Base-by-base conservation (phyloP, 2,797 vertebrate genomes). In the Chromobotia macracanthus region DNA sequence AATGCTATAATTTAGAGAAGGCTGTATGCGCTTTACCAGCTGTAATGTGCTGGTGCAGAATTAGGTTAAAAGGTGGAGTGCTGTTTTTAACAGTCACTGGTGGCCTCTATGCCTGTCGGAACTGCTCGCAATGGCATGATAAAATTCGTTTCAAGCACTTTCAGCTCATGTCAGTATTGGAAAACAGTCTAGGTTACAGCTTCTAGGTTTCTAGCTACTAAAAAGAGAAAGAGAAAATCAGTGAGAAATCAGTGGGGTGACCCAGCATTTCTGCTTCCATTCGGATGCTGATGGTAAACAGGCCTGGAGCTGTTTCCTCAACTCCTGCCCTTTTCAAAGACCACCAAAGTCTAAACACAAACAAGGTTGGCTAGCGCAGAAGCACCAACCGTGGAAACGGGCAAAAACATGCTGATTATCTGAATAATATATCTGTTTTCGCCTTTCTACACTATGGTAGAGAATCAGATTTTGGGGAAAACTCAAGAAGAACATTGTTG, bases 241-340 rank as follows among this genome's bases (percentile, higher is more conserved):
- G n/a, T n/a, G 56, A 41, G 51, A 63, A 67, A 68, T 28, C 21
- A n/a, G 16, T 38, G 18, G 16, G 41, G 6, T 67, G 21, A 18
- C 38, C 50, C 3, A 18, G 46, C 25, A 58, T 91, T 91, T 90
- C 93, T 94, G 94, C 84, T 94, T 94, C 90, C 90, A 92, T 85
- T 95, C 94, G 85, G 85, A 87, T 73, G 84, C 68, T 91, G 93
- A 95, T 89, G 84, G 82, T 92, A 91, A 94, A 82, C 93, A 94
- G 92, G 87, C 81, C 88, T 85, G 88, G 85, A 88, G 92, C 58
- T 91, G 88, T 88, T 91, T 94, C 92, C 92, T 91, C 90, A 15
- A 3, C 15, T 21, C 28, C 16, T 35, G 91, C 89, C 92, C 93
- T 90, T 92, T 87, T 90, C 86, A 84, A 28, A 28, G 28, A 28